Percentiles rank a stretch among this genome's conserved stretches.
Evolutionary conservation across 2,888 invertebrate species (phyloP).

Genomic region (Platynereis dumerilii): DNA sequence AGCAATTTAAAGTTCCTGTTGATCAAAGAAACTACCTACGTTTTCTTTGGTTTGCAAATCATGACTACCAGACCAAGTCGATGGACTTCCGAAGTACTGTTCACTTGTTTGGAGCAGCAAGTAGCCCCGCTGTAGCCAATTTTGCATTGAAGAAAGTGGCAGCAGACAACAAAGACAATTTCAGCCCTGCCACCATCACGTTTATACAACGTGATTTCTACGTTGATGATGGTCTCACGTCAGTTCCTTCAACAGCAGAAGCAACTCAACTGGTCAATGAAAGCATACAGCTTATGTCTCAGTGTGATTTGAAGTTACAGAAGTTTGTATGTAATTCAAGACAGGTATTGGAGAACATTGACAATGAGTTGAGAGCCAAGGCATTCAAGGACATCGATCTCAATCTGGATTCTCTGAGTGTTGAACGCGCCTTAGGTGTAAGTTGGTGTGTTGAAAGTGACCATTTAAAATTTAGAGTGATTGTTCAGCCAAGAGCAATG

Average conservation of each 20-base stretch:
- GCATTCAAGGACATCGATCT: constrained; percentile 27
- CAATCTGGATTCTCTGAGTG: constrained; percentile 20
- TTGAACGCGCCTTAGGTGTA: constrained; percentile 26
- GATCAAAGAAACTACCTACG: too few species aligned
- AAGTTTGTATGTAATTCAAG: constrained; percentile 36
- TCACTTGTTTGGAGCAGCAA: constrained; percentile 23
- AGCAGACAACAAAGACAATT: background rate
- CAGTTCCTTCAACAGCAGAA: constrained; percentile 8
- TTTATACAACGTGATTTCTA: constrained; percentile 32
- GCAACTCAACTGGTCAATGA: constrained; percentile 22
- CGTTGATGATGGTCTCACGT: constrained; percentile 35
- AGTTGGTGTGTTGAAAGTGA: constrained; percentile 28
- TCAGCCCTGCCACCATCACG: too few species aligned
- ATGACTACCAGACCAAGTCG: background rate
- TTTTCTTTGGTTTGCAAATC: constrained; percentile 32
- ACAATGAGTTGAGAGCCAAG: constrained; percentile 25
- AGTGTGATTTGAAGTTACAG: constrained; percentile 32
- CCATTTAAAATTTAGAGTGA: constrained; percentile 16
- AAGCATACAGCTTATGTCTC: constrained; percentile 13
- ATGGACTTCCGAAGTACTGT: constrained; percentile 21
- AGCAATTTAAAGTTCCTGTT: too few species aligned
- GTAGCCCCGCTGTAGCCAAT: constrained; percentile 18
- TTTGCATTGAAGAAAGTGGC: too few species aligned
- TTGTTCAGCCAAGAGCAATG: constrained; percentile 26
- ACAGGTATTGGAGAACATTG: constrained; percentile 34